Conservation (phyloP, 2,888 invertebrate species). For the Phasia obesa region DNA sequence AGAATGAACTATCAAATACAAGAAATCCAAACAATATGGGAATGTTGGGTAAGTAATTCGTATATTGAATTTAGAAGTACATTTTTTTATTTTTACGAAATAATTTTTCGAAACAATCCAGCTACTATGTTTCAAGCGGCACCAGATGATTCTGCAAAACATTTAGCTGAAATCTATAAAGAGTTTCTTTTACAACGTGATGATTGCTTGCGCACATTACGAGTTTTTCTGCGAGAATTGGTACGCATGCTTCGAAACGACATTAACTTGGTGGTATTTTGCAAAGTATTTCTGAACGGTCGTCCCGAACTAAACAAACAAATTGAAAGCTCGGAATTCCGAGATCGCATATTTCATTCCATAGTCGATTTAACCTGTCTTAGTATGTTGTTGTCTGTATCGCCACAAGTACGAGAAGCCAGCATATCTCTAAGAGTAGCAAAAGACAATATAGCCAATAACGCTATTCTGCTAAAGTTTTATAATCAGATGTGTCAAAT, state of each 20-base stretch:
- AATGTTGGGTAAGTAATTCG: slow-evolving; percentile 84
- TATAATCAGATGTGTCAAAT: slow-evolving; percentile 85
- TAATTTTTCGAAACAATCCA: slow-evolving; percentile 71
- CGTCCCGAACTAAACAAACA: slow-evolving; percentile 85
- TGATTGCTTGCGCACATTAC: slow-evolving; percentile 93
- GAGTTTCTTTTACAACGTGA: slow-evolving; percentile 94
- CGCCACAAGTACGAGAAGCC: slow-evolving; percentile 89
- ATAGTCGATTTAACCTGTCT: slow-evolving; percentile 93
- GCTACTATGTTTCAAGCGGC: slow-evolving; percentile 93
- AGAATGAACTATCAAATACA: slow-evolving; percentile 96
- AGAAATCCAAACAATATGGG: slow-evolving; percentile 98
- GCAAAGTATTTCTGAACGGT: slow-evolving; percentile 88
- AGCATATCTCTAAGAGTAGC: slow-evolving; percentile 84
- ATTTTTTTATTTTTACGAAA: neutral
- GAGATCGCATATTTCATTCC: slow-evolving; percentile 92
- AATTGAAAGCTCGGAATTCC: slow-evolving; percentile 86
- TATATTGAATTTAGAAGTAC: neutral
- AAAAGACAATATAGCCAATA: slow-evolving; percentile 81
- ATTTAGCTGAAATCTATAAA: slow-evolving; percentile 92
- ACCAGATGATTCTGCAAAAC: slow-evolving; percentile 90
- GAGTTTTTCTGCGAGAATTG: slow-evolving; percentile 93
- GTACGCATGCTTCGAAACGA: slow-evolving; percentile 92
- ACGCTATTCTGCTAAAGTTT: slow-evolving; percentile 78
- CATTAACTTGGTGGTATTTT: slow-evolving; percentile 90
- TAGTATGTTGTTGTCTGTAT: slow-evolving; percentile 90